Conservation (phyloP, 2,113 vertebrate genomes). For the Harpagus bidentatus region DNA sequence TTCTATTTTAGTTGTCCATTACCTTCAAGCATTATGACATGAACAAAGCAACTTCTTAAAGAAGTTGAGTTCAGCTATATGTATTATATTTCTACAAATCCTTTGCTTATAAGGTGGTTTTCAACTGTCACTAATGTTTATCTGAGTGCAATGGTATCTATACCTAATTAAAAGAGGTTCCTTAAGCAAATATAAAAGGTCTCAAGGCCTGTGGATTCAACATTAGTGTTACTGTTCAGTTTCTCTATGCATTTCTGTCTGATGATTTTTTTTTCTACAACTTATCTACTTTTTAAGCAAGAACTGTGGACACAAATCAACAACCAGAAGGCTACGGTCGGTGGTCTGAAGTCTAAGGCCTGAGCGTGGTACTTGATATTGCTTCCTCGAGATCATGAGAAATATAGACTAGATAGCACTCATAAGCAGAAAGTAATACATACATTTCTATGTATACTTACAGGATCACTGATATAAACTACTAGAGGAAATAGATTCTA, state of each 20-base stretch:
- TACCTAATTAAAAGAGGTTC: slow-evolving; percentile 72
- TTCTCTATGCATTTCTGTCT: slow-evolving; percentile 36
- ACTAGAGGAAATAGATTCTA: slow-evolving; percentile 28
- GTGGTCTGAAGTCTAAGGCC: background rate
- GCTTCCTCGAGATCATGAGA: background rate
- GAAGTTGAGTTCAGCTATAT: slow-evolving; percentile 71
- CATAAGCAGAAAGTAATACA: slow-evolving; percentile 23
- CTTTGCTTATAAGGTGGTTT: slow-evolving; percentile 68
- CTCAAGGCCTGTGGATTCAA: slow-evolving; percentile 60
- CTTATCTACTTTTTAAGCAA: slow-evolving; percentile 51
- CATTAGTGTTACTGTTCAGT: slow-evolving; percentile 28
- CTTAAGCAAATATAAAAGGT: slow-evolving; percentile 70
- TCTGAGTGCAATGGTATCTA: slow-evolving; percentile 59
- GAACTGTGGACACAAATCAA: slow-evolving; percentile 23
- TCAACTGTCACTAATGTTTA: slow-evolving; percentile 66
- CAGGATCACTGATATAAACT: slow-evolving; percentile 35
- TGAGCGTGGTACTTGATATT: background rate
- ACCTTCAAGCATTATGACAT: slow-evolving; percentile 82
- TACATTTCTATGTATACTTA: slow-evolving; percentile 21
- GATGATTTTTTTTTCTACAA: slow-evolving; percentile 38
- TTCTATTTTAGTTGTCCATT: slow-evolving; percentile 85
- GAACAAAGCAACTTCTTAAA: slow-evolving; percentile 75
- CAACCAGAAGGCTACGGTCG: background rate
- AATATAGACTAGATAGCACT: background rate
- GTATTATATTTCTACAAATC: slow-evolving; percentile 74